Conservation (phyloP, 2,113 vertebrate genomes). For the Paedocypris sp. region DNA sequence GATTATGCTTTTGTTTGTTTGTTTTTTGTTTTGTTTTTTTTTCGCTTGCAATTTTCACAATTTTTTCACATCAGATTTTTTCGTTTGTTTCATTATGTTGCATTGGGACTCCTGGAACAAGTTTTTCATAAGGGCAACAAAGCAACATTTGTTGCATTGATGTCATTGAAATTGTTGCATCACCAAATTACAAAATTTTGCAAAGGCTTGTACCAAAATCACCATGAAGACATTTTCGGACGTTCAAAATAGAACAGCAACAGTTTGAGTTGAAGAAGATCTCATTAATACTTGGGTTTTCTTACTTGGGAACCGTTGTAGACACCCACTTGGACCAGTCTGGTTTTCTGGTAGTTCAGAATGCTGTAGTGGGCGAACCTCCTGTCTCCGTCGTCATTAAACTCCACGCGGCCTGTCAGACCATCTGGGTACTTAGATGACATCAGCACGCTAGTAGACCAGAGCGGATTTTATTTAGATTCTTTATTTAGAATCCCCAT, state of each 20-base stretch:
- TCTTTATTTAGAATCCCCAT: conserved; percentile 5
- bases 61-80: no score
- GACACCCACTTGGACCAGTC: conserved; percentile 87
- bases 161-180: no score
- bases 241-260: not conserved
- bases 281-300: not conserved
- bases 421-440: conserved; percentile 90
- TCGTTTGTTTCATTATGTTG: no score
- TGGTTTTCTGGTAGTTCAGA: conserved; percentile 91
- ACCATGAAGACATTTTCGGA: not conserved
- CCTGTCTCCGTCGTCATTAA: conserved; percentile 92
- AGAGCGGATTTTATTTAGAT: conserved; percentile 27
- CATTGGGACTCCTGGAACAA: no score
- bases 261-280: not conserved
- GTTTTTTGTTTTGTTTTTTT: no score
- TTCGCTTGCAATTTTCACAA: no score
- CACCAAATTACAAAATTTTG: no score
- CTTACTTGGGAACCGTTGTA: conserved; percentile 91
- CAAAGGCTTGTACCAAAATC: not conserved
- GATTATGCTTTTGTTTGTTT: no score
- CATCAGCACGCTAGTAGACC: conserved; percentile 80
- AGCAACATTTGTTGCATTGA: no score
- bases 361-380: conserved; percentile 96
- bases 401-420: conserved; percentile 87
- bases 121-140: no score